Conservation (phyloP, 2,888 invertebrate species). For the Ctenicera cuprea region DNA sequence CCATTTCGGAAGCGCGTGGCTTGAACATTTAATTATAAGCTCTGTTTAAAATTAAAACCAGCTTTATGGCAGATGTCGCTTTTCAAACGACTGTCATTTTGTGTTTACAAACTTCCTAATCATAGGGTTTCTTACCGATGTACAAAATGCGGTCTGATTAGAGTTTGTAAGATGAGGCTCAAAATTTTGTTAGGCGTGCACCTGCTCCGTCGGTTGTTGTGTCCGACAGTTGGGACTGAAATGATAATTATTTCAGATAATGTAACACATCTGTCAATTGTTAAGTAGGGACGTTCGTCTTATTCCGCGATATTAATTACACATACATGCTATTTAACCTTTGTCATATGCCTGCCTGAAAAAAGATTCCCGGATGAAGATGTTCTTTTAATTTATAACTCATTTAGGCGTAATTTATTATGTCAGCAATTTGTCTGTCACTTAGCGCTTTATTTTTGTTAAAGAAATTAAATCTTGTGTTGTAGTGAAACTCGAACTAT, state of each 20-base stretch:
- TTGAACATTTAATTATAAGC: not conserved
- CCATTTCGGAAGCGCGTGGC: conserved; percentile 15
- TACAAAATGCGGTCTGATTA: conserved; percentile 42
- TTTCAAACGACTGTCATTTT: conserved; percentile 41
- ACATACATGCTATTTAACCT: conserved; percentile 3
- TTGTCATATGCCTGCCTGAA: conserved; percentile 15
- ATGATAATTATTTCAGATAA: conserved; percentile 43
- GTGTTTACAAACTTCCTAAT: conserved; percentile 44
- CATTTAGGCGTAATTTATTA: conserved; percentile 30
- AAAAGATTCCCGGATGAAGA: conserved; percentile 23
- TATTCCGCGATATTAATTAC: conserved; percentile 30
- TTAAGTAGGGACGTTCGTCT: conserved; percentile 30
- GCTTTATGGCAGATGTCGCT: conserved; percentile 39
- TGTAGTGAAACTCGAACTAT: not conserved
- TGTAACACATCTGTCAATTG: conserved; percentile 48
- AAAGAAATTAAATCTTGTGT: conserved; percentile 12
- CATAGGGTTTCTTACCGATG: conserved; percentile 39
- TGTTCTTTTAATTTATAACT: conserved; percentile 16
- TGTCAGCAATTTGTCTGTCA: conserved; percentile 29
- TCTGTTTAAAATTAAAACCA: conserved; percentile 24
- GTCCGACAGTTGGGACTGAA: conserved; percentile 39
- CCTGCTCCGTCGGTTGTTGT: conserved; percentile 43
- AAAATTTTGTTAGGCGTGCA: conserved; percentile 37
- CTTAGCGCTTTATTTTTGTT: conserved; percentile 23
- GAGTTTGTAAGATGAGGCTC: conserved; percentile 34